phyloP scores from a whole-genome alignment of 2,888 invertebrate genomes.

The Nomada hirtipes region DNA sequence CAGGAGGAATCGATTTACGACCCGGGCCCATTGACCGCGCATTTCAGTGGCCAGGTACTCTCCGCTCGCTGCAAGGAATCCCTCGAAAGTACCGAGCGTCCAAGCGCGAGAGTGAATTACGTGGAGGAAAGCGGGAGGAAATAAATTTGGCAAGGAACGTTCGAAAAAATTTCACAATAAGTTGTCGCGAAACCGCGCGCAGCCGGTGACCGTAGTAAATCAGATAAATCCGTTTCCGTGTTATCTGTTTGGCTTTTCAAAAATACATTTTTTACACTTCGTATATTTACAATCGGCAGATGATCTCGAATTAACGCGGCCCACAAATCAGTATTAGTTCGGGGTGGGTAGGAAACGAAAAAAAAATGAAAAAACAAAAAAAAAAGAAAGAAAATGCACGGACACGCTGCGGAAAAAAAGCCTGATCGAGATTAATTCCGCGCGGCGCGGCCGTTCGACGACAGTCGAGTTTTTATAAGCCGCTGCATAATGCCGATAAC shows the following conservation, averaged over 20 bases:
- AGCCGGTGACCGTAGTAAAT: constrained; percentile 39
- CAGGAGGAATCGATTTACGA: not conserved
- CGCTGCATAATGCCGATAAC: constrained; percentile 72
- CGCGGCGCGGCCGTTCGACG: constrained; percentile 59
- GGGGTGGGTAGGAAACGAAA: constrained; percentile 27
- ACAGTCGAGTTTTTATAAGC: constrained; percentile 71
- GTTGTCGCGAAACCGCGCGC: constrained; percentile 13
- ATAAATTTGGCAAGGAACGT: not conserved
- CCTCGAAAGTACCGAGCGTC: too few species aligned
- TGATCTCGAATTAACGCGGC: constrained; percentile 69
- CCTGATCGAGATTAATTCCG: constrained; percentile 67
- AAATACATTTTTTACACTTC: constrained; percentile 66
- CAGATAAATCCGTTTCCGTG: constrained; percentile 61
- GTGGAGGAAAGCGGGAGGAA: not conserved
- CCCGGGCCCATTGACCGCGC: too few species aligned
- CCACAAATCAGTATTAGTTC: constrained; percentile 70
- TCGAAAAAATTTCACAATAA: constrained; percentile 26
- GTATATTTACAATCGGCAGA: constrained; percentile 62
- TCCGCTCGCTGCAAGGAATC: too few species aligned
- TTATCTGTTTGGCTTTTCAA: constrained; percentile 59
- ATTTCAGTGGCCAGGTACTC: too few species aligned
- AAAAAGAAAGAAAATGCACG: constrained; percentile 21
- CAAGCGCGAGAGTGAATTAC: not conserved
- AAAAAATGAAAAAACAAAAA: constrained; percentile 17
- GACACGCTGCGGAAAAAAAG: constrained; percentile 40